Evolutionary conservation across 2,113 vertebrate species (phyloP).

Genomic region (Artemisiospiza belli): DNA sequence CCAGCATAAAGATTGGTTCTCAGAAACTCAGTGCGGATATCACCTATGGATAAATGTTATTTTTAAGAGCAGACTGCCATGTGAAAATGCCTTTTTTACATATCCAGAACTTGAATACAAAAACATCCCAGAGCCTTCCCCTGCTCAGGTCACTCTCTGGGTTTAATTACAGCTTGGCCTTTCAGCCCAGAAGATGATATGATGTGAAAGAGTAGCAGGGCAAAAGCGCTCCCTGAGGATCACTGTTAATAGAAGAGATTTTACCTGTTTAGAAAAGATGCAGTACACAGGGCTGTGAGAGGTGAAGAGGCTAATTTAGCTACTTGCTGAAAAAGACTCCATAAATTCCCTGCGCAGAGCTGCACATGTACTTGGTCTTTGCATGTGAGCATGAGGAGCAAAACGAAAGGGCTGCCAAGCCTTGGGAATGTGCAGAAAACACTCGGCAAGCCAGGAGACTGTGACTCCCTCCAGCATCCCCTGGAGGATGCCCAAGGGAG

Average conservation of each 20-base stretch:
- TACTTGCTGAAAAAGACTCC: not conserved
- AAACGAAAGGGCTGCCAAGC: not conserved
- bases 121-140: not conserved
- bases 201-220: not conserved
- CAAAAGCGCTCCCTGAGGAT: not conserved
- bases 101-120: not conserved
- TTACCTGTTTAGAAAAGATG: not conserved
- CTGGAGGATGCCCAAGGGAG: not conserved
- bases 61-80: not conserved
- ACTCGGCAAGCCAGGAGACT: accelerated
- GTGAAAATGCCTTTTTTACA: not conserved
- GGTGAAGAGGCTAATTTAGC: not conserved
- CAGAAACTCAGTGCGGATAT: not conserved
- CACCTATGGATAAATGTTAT: not conserved
- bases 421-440: not conserved
- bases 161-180: not conserved
- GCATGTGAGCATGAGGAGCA: accelerated
- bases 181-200: not conserved
- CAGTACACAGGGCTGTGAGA: not conserved
- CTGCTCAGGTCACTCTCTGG: not conserved
- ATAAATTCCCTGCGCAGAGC: not conserved
- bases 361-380: not conserved
- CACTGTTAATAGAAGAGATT: not conserved
- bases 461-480: accelerated
- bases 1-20: not conserved